Percentiles rank a stretch among this genome's conserved stretches.
These are phyloP conservation scores for Alcedo quadribrachys DNA, from an alignment of 2,797 vertebrate genomes.

Conservation along the genomic window DNA sequence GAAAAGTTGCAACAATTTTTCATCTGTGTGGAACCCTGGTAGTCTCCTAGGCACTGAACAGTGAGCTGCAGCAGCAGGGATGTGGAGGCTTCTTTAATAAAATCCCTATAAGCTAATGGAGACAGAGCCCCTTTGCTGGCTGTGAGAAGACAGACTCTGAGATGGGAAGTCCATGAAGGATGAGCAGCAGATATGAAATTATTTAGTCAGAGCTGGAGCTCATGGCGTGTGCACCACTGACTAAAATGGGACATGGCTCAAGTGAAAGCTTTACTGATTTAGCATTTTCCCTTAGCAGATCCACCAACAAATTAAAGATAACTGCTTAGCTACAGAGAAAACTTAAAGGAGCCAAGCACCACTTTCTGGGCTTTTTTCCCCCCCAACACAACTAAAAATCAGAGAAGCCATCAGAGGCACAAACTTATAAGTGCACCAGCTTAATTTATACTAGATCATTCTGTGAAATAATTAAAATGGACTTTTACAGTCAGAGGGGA, in stretches of 20 bases:
- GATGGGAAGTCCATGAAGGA: background rate
- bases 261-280: background rate
- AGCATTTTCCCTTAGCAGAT: background rate
- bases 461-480: constrained; percentile 30
- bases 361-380: rapidly evolving
- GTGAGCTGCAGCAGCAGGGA: background rate
- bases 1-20: background rate
- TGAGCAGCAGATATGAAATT: background rate
- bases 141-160: background rate
- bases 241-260: background rate
- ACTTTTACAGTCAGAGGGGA: background rate
- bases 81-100: background rate
- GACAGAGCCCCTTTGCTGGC: background rate
- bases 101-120: background rate
- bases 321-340: background rate
- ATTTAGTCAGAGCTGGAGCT: background rate
- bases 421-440: background rate
- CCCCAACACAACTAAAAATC: background rate
- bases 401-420: background rate
- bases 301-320: background rate
- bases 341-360: background rate
- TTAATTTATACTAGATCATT: background rate
- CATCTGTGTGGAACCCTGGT: background rate
- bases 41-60: background rate
- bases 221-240: background rate